These are phyloP conservation scores for Rhincodon typus DNA, from an alignment of 2,797 vertebrate genomes.

Conservation along the genomic window DNA sequence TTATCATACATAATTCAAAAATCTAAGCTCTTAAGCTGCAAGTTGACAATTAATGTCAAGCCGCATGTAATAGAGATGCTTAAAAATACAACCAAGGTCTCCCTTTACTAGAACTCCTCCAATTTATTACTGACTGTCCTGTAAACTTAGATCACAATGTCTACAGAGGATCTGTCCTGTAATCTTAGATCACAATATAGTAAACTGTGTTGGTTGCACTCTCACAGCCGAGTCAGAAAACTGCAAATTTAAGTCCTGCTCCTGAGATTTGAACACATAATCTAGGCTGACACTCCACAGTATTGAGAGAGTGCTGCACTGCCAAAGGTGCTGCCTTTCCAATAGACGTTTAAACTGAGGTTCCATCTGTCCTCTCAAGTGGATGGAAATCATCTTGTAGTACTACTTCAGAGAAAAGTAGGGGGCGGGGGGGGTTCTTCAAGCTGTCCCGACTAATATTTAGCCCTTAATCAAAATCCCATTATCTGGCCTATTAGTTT, in stretches of 20 bases:
- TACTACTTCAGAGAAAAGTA: not conserved
- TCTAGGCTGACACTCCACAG: not conserved
- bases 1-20: not conserved
- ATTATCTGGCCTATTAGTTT: not conserved
- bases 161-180: too few species aligned
- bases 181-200: not conserved
- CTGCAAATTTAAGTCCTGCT: not conserved
- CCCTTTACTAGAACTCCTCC: not conserved
- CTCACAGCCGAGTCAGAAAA: not conserved
- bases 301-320: too few species aligned
- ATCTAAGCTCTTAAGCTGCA: not conserved
- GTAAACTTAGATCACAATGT: not conserved
- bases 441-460: not conserved
- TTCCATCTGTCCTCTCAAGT: too few species aligned
- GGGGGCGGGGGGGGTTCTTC: too few species aligned
- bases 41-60: not conserved
- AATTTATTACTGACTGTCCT: not conserved
- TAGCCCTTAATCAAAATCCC: not conserved
- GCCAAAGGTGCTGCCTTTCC: too few species aligned
- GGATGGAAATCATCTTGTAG: not conserved
- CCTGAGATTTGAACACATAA: not conserved
- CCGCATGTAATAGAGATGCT: conserved; percentile 9
- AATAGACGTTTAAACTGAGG: too few species aligned
- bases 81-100: conserved; percentile 16
- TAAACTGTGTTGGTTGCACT: not conserved